Evolutionary conservation across 1,140 invertebrate genomes (phyloP).

Genomic region (silkworm (Bombyx mori)): ASM3026992v2 NC_085117.1:10218001-10218500

Average conservation of each 20-base stretch:
- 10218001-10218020: slow-evolving; percentile 51
- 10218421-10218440: slow-evolving; percentile 90
- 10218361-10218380: slow-evolving; percentile 92
- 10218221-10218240: slow-evolving; percentile 35
- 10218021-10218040: slow-evolving; percentile 57
- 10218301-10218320: slow-evolving; percentile 32
- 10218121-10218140: slow-evolving; percentile 55
- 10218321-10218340: slow-evolving; percentile 47
- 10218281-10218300: slow-evolving; percentile 46
- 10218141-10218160: slow-evolving; percentile 57
- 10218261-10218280: slow-evolving; percentile 43
- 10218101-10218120: slow-evolving; percentile 46
- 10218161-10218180: slow-evolving; percentile 58
- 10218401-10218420: slow-evolving; percentile 95
- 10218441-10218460: slow-evolving; percentile 76
- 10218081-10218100: slow-evolving; percentile 28
- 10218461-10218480: slow-evolving; percentile 9
- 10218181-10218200: slow-evolving; percentile 66
- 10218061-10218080: not conserved
- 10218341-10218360: slow-evolving; percentile 91
- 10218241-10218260: slow-evolving; percentile 32
- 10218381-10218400: slow-evolving; percentile 93
- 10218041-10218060: slow-evolving; percentile 46
- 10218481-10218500: no score
- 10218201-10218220: slow-evolving; percentile 57